Percentiles rank a stretch among this genome's conserved stretches.
Evolutionary conservation across 2,888 invertebrate species (phyloP).

Genomic region (Andrena haemorrhoa): DNA sequence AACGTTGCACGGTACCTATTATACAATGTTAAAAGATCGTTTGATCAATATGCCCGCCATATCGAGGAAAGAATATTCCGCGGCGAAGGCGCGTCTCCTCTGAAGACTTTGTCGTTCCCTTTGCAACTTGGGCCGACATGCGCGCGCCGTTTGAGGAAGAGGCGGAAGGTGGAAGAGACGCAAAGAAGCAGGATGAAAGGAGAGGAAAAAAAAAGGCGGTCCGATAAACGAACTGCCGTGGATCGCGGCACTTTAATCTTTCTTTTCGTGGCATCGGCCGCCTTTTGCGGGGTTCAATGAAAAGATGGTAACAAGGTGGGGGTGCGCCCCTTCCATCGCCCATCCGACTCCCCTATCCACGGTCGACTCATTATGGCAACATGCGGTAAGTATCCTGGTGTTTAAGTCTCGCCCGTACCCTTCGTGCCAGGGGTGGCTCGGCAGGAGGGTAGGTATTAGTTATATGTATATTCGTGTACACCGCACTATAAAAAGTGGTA

Average conservation of each 20-base stretch:
- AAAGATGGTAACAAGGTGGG: conserved; percentile 59
- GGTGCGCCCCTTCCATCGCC: conserved; percentile 16
- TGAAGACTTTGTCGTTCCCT: conserved; percentile 10
- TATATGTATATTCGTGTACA: conserved; percentile 54
- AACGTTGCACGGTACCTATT: too few relatives aligned
- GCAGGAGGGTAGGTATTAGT: conserved; percentile 54
- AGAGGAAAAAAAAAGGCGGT: conserved; percentile 67
- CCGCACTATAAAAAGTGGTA: conserved; percentile 63
- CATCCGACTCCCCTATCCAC: conserved; percentile 20
- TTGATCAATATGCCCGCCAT: background rate
- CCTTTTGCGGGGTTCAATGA: conserved; percentile 74
- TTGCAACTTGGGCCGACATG: background rate
- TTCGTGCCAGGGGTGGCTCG: conserved; percentile 63
- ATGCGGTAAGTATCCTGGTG: conserved; percentile 82
- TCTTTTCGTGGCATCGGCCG: conserved; percentile 76
- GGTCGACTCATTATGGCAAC: conserved; percentile 82
- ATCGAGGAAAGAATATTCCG: background rate
- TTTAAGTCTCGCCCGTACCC: conserved; percentile 74
- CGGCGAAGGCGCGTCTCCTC: background rate
- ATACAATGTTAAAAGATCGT: too few relatives aligned
- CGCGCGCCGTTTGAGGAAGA: conserved; percentile 29
- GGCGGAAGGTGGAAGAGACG: conserved; percentile 22
- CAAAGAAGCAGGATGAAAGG: conserved; percentile 43
- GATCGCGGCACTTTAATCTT: conserved; percentile 82
- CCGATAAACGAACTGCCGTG: conserved; percentile 81